Evolutionary conservation across 2,113 vertebrate species (phyloP).

Genomic region (Mormyrus iriodes): DNA sequence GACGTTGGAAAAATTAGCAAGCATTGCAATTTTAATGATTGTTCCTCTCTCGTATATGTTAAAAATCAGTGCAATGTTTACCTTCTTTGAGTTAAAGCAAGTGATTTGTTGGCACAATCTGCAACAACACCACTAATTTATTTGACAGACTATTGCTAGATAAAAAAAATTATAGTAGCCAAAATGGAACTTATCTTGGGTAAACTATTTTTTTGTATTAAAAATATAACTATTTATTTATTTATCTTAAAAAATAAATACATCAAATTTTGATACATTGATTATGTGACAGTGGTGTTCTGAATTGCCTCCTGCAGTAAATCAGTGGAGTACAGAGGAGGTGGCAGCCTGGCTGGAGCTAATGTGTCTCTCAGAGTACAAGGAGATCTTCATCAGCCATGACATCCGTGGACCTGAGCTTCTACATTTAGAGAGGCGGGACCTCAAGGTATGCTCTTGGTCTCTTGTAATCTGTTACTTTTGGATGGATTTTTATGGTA

Average conservation of each 20-base stretch:
- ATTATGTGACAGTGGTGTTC: slow-evolving; percentile 45
- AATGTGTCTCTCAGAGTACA: slow-evolving; percentile 92
- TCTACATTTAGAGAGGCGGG: slow-evolving; percentile 91
- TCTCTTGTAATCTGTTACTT: not conserved
- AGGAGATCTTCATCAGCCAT: slow-evolving; percentile 92
- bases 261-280: not conserved
- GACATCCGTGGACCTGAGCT: slow-evolving; percentile 92
- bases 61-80: not conserved
- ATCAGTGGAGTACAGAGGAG: slow-evolving; percentile 95
- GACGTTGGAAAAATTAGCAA: not conserved
- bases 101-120: not conserved
- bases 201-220: not conserved
- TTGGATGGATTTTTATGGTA: not conserved
- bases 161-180: not conserved
- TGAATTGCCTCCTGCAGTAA: slow-evolving; percentile 74
- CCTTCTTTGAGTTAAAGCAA: not conserved
- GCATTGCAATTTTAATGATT: not conserved
- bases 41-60: not conserved
- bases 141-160: not conserved
- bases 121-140: not conserved
- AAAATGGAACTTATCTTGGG: not conserved
- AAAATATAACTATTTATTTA: not conserved
- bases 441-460: slow-evolving; percentile 80
- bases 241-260: not conserved
- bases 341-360: slow-evolving; percentile 93